Conservation (phyloP, 2,113 vertebrate genomes). For the Malurus melanocephalus region DNA sequence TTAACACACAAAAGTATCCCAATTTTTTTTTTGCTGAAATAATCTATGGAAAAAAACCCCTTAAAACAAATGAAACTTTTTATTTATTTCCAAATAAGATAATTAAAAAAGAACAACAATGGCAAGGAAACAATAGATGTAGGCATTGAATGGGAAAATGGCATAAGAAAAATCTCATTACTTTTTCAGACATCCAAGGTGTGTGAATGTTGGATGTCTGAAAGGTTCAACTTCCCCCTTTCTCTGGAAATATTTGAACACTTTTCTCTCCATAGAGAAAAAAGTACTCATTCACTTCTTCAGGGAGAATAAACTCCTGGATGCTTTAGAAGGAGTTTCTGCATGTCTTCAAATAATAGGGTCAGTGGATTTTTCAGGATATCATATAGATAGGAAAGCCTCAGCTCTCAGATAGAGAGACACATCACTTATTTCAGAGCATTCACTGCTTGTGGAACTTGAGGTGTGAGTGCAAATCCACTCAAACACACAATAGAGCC, state of each 20-base stretch:
- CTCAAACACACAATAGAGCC: not conserved
- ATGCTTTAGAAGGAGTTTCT: not conserved
- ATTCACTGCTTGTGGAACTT: not conserved
- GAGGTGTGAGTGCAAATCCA: not conserved
- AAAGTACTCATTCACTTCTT: not conserved
- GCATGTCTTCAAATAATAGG: not conserved
- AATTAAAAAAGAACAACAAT: not conserved
- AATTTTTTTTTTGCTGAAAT: not conserved
- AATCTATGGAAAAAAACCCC: rapidly evolving
- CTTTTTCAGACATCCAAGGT: not conserved
- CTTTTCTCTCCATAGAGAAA: not conserved
- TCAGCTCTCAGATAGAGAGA: not conserved
- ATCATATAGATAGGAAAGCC: not conserved
- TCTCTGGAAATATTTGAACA: not conserved
- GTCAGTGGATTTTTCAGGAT: not conserved
- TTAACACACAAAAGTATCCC: not conserved
- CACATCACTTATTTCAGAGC: not conserved
- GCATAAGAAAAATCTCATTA: not conserved
- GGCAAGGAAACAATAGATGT: not conserved
- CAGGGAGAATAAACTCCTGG: not conserved
- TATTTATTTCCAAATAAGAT: not conserved
- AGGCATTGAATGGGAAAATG: not conserved
- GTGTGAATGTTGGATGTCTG: not conserved
- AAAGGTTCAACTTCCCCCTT: not conserved
- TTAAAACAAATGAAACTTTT: not conserved